phyloP scores from a whole-genome alignment of 1,140 invertebrate genomes.

The Macrotrachela quadricornifera region DNA sequence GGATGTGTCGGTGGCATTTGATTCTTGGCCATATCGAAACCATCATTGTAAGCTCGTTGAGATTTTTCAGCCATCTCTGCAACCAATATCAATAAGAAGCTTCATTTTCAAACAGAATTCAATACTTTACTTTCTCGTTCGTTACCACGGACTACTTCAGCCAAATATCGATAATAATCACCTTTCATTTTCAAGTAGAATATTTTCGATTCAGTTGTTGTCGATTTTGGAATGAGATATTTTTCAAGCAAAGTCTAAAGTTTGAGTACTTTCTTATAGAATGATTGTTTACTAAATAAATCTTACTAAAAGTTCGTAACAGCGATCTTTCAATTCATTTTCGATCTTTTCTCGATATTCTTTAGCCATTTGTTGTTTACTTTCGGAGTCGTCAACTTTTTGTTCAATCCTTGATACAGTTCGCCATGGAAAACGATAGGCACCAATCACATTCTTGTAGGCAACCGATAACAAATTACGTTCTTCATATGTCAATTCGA shows the following conservation, averaged over 20 bases:
- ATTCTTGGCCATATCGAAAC: neutral
- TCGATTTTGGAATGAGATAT: slow-evolving; percentile 82
- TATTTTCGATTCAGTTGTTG: slow-evolving; percentile 89
- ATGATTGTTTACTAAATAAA: neutral
- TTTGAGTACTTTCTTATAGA: slow-evolving; percentile 14
- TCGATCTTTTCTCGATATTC: slow-evolving; percentile 95
- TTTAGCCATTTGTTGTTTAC: slow-evolving; percentile 91
- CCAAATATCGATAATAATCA: slow-evolving; percentile 90
- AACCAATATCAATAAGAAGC: slow-evolving; percentile 82
- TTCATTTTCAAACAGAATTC: slow-evolving; percentile 58
- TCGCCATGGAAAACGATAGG: slow-evolving; percentile 79
- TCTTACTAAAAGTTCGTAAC: slow-evolving; percentile 62
- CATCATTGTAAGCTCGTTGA: neutral
- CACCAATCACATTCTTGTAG: slow-evolving; percentile 97
- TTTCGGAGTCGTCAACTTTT: slow-evolving; percentile 57
- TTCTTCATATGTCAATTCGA: slow-evolving; percentile 47
- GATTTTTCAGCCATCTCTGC: slow-evolving; percentile 25
- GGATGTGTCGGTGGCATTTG: neutral
- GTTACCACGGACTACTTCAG: slow-evolving; percentile 84
- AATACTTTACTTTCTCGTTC: slow-evolving; percentile 59
- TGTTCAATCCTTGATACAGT: slow-evolving; percentile 91
- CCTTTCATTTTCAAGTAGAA: slow-evolving; percentile 96
- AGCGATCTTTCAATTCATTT: slow-evolving; percentile 89
- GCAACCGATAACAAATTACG: slow-evolving; percentile 84
- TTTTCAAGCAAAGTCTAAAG: slow-evolving; percentile 75